phyloP scores from a whole-genome alignment of 2,888 invertebrate species.

The Glyphotaelius pellucidus region DNA sequence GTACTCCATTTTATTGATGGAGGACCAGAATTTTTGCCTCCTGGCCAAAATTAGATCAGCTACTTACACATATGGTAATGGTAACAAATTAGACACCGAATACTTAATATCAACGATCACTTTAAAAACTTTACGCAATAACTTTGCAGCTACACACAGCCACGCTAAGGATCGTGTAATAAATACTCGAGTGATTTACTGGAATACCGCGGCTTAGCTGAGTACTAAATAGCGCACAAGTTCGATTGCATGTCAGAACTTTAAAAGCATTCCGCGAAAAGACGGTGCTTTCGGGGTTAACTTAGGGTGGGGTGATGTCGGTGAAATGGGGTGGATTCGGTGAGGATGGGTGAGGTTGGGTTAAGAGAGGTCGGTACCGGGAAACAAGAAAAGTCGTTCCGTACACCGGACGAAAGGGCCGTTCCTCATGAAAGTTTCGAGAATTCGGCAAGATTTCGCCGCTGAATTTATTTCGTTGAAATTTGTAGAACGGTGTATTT shows the following conservation, averaged over 20 bases:
- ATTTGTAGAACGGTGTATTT: neutral
- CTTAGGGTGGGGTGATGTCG: neutral
- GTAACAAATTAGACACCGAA: too few relatives aligned
- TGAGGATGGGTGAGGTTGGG: neutral
- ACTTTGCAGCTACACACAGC: neutral
- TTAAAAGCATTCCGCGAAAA: neutral
- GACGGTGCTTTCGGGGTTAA: neutral
- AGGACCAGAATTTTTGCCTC: too few relatives aligned
- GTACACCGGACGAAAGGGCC: constrained; percentile 31
- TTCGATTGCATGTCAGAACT: constrained; percentile 15
- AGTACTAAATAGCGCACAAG: neutral
- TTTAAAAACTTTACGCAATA: neutral
- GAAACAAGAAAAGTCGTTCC: constrained; percentile 34
- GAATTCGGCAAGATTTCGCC: constrained; percentile 7
- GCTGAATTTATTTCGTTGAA: constrained; percentile 23
- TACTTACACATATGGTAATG: too few relatives aligned
- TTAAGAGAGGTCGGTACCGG: neutral
- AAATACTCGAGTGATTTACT: neutral
- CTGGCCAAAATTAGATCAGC: too few relatives aligned
- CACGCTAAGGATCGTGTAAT: neutral
- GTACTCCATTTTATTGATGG: too few relatives aligned
- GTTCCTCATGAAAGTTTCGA: constrained; percentile 28
- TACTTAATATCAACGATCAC: too few relatives aligned
- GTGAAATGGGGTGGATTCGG: neutral
- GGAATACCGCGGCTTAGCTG: neutral